phyloP scores from a whole-genome alignment of 2,113 vertebrate genomes.

The Rallus limicola region DNA sequence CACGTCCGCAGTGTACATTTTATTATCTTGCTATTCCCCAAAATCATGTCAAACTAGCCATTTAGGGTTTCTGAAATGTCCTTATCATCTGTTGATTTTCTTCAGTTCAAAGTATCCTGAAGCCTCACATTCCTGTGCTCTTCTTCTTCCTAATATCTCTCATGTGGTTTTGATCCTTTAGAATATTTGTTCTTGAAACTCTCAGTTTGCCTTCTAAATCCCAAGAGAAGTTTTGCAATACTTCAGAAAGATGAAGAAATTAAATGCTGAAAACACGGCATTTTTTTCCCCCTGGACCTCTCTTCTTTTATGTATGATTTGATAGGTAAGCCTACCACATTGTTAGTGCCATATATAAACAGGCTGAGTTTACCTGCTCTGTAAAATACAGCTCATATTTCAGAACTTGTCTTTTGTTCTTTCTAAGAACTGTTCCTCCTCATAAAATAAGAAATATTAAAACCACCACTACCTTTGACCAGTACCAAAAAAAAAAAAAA shows the following conservation, averaged over 20 bases:
- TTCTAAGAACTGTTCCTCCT: background rate
- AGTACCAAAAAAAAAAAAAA: background rate
- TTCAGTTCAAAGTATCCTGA: background rate
- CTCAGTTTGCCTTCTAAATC: background rate
- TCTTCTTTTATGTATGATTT: background rate
- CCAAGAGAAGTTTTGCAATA: background rate
- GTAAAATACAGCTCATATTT: background rate
- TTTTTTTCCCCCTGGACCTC: background rate
- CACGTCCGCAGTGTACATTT: background rate
- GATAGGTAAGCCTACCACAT: background rate
- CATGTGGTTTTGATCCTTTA: background rate
- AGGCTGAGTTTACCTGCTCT: background rate
- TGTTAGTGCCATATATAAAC: background rate
- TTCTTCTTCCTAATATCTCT: background rate
- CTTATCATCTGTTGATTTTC: background rate
- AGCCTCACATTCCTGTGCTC: background rate
- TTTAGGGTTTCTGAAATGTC: background rate
- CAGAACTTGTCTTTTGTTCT: background rate
- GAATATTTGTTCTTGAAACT: background rate
- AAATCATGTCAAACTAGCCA: background rate
- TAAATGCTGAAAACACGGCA: background rate
- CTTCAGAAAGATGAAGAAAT: background rate
- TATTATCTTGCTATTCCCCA: background rate
- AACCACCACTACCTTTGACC: background rate
- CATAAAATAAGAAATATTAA: background rate